Percentiles rank a stretch among this genome's conserved stretches.
These are phyloP conservation scores for Glareola pratincola DNA, from an alignment of 2,113 vertebrate genomes.

Conservation along the genomic window DNA sequence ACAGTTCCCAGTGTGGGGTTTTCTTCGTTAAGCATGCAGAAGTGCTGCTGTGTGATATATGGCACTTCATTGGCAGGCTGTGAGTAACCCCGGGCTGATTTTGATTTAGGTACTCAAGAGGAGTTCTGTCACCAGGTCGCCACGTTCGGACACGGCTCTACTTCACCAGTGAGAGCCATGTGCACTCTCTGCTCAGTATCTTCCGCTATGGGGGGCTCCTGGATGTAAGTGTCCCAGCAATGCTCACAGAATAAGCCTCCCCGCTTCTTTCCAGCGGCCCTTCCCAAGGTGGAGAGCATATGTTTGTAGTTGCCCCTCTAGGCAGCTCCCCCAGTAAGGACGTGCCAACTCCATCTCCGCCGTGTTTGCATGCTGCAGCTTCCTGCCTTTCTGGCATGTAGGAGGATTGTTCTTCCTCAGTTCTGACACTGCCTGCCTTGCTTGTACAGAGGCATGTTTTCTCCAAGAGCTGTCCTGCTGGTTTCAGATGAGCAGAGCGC, in stretches of 20 bases:
- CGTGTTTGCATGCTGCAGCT: not conserved
- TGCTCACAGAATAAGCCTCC: constrained; percentile 12
- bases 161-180: constrained; percentile 97
- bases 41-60: not conserved
- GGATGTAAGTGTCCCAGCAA: constrained; percentile 80
- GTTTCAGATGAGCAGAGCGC: not conserved
- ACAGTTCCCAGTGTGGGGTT: not conserved
- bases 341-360: not conserved
- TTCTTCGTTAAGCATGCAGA: not conserved
- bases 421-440: not conserved
- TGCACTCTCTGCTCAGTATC: constrained; percentile 95
- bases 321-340: not conserved
- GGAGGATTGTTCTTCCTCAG: not conserved
- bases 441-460: not conserved
- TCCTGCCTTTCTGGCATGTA: not conserved
- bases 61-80: not conserved
- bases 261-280: not conserved
- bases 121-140: constrained; percentile 94
- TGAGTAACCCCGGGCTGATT: not conserved
- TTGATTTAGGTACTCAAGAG: constrained; percentile 89
- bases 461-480: not conserved
- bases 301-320: not conserved
- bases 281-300: not conserved
- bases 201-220: constrained; percentile 95
- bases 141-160: constrained; percentile 94